Conservation (phyloP, 2,888 invertebrate genomes). For the Chloromyia formosa region DNA sequence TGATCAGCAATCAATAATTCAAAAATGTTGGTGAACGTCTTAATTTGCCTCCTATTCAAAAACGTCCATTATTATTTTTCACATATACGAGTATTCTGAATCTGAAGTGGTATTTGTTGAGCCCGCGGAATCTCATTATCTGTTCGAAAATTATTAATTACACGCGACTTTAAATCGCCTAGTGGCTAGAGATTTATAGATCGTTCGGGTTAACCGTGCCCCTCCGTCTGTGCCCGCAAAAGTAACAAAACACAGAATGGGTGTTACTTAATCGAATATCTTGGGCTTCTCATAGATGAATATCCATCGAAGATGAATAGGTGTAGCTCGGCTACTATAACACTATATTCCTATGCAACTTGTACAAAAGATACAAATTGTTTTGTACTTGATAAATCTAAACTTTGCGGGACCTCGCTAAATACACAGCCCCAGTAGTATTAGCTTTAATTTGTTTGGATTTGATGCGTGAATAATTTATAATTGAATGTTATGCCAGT, state of each 20-base stretch:
- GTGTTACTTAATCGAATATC: constrained; percentile 40
- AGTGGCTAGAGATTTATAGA: too few species aligned
- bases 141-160: constrained; percentile 43
- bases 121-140: constrained; percentile 42
- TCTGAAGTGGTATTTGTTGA: constrained; percentile 39
- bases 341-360: not conserved
- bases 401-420: constrained; percentile 39
- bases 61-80: constrained; percentile 1
- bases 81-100: too few species aligned
- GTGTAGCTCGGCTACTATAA: not conserved
- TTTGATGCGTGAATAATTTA: constrained; percentile 45
- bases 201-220: not conserved
- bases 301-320: not conserved
- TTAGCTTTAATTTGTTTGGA: constrained; percentile 40
- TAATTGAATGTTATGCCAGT: constrained; percentile 49
- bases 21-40: constrained; percentile 28
- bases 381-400: not conserved
- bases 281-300: constrained; percentile 25
- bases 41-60: constrained; percentile 28
- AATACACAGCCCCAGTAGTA: constrained; percentile 27
- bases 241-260: constrained; percentile 30
- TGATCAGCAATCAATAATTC: constrained; percentile 38
- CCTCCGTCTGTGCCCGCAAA: not conserved
- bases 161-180: constrained; percentile 37
- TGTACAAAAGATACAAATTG: constrained; percentile 4